Evolutionary conservation across 2,888 invertebrate species (phyloP).

Genomic region (Mimas tiliae): DNA sequence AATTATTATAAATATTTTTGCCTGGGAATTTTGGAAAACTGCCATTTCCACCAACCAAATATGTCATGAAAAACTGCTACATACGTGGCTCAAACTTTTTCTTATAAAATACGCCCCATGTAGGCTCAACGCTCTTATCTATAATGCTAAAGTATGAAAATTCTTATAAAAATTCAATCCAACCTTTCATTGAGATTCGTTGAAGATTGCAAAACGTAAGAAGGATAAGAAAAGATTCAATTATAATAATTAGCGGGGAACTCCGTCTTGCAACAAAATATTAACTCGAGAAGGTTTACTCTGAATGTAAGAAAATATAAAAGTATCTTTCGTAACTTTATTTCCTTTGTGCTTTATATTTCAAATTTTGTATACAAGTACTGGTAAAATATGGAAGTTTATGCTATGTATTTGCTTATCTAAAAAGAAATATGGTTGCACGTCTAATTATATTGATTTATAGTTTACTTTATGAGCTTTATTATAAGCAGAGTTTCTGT

Average conservation of each 20-base stretch:
- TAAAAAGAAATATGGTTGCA: too few relatives aligned
- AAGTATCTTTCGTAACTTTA: conserved; percentile 7
- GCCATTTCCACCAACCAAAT: too few relatives aligned
- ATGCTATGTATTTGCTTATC: too few relatives aligned
- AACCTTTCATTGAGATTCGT: conserved; percentile 23
- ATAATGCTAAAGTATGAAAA: conserved; percentile 17
- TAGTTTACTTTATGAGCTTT: too few relatives aligned
- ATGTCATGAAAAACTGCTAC: not conserved
- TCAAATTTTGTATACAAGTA: not conserved
- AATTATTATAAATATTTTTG: too few relatives aligned
- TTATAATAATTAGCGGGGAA: conserved; percentile 44
- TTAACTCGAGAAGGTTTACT: conserved; percentile 18
- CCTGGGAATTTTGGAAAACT: too few relatives aligned
- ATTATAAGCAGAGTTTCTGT: too few relatives aligned
- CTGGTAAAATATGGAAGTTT: not conserved
- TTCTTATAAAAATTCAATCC: conserved; percentile 29
- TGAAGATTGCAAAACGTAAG: conserved; percentile 39
- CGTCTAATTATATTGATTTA: too few relatives aligned
- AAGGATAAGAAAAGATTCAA: conserved; percentile 42
- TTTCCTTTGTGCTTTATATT: conserved; percentile 9
- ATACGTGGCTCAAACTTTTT: not conserved
- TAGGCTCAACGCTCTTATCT: not conserved
- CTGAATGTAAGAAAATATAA: conserved; percentile 5
- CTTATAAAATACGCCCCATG: conserved; percentile 6
- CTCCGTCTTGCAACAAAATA: conserved; percentile 22